Evolutionary conservation across 2,113 vertebrate genomes (phyloP), one percentile per base, ranked within the genome.

Genomic region (Calonectris borealis): DNA sequence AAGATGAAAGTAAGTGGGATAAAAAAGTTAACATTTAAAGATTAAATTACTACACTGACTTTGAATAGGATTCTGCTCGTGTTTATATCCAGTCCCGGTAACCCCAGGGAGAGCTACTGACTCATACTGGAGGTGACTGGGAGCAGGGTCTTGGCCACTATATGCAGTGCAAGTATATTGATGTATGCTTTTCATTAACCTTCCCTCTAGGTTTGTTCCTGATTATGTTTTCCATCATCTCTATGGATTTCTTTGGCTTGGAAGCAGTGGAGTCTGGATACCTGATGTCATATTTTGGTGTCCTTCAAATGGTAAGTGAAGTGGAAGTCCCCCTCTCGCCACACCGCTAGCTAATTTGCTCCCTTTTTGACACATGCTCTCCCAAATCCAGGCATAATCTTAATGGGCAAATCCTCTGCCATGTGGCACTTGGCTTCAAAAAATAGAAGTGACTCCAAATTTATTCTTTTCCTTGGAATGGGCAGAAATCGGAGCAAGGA

Each of bases 181-280:
- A 94, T 70, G 11, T 52, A 19, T 29, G 42, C 22, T 94, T 92
- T 94, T 38, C 92, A 40, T 78, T 88, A 94, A 93, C 69, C 42
- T 31, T 71, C 26, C 48, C 51, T 70, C 55, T 87, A 99, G 99
- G 99, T 49, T 97, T 99, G 84, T 99, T 99, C 96, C 98, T 99
- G 94, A 96, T 99, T 62, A 99, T 99, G 99, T 99, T 99, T 96
- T 98, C 99, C 49, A 95, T 99, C 95, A 98, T 99, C 68, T 98
- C 98, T 29, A 97, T 99, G 97, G 98, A 99, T 34, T 98, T 99
- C 96, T 99, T 99, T 95, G 97, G 98, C 69, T 97, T 99, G 97
- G 96, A 98, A 40, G 98, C 99, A 2, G 93, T 98, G 66, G 96
- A 99, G 94, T 97, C 99, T 11, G 99, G 99, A 61, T 99, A 99